Evolutionary conservation across 2,888 invertebrate genomes (phyloP).

Genomic region (Epistrophe grossulariae): DNA sequence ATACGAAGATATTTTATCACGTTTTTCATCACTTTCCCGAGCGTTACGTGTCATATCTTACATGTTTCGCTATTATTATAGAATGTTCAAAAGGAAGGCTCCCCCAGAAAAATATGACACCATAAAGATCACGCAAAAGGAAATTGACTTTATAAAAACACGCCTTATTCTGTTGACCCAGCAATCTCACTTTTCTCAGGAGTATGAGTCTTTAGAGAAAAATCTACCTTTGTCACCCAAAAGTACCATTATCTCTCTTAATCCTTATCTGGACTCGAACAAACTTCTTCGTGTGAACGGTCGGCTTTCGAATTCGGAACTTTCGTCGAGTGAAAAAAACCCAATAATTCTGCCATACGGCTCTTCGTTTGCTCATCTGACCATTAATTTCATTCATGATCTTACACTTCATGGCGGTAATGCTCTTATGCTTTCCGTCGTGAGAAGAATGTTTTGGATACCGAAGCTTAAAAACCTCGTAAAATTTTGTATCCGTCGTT

Average conservation of each 20-base stretch:
- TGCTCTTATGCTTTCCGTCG: no score
- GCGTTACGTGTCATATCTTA: constrained; percentile 13
- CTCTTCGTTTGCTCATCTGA: no score
- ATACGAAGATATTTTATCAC: no score
- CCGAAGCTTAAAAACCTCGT: neutral
- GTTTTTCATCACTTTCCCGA: neutral
- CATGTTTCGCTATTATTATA: neutral
- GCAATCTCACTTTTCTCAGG: neutral
- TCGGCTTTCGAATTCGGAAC: neutral
- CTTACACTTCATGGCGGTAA: no score
- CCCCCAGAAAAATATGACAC: neutral
- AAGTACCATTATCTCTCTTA: constrained; percentile 3
- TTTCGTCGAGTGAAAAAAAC: neutral
- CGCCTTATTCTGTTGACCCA: neutral
- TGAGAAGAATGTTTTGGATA: neutral
- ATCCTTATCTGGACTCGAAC: neutral
- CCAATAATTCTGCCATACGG: neutral
- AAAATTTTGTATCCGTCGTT: neutral
- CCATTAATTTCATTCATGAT: neutral
- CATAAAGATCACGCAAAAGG: no score
- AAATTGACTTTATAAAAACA: constrained; percentile 4
- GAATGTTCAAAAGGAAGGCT: no score
- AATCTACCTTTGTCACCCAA: neutral
- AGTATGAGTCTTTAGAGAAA: neutral
- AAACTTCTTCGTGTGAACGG: constrained; percentile 1